phyloP scores from a whole-genome alignment of 2,113 vertebrate species.

The Oceanodroma tethys region DNA sequence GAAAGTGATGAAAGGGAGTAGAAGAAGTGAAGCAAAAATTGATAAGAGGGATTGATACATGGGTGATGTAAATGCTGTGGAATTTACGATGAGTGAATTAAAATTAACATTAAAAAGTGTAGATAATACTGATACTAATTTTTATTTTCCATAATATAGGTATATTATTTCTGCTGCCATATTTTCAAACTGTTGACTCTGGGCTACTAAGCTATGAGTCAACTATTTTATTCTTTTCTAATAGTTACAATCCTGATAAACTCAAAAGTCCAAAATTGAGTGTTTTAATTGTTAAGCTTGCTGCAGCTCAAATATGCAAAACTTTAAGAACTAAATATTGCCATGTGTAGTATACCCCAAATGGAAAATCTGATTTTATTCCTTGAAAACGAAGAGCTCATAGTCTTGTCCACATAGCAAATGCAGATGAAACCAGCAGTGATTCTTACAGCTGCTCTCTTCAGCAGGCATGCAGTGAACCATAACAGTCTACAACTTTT shows the following conservation, averaged over 20 bases:
- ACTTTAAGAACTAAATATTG: neutral
- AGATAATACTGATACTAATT: neutral
- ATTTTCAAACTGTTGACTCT: neutral
- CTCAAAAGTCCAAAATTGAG: neutral
- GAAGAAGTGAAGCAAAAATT: neutral
- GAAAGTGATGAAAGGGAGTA: neutral
- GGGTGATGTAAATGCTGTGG: neutral
- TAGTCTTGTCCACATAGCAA: neutral
- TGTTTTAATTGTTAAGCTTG: neutral
- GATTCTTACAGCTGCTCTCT: neutral
- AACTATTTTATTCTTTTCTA: neutral
- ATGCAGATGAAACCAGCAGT: neutral
- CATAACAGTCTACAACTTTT: fast-evolving
- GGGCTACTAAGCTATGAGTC: neutral
- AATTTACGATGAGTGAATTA: neutral
- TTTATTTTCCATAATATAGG: neutral
- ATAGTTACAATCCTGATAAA: neutral
- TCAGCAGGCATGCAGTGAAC: neutral
- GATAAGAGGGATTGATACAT: neutral
- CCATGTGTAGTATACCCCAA: no score
- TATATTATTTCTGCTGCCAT: neutral
- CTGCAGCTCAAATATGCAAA: neutral
- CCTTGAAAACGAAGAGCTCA: fast-evolving
- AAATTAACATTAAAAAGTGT: neutral
- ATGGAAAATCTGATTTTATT: neutral